phyloP scores from a whole-genome alignment of 2,113 vertebrate genomes.

The Telmatochromis sp. region DNA sequence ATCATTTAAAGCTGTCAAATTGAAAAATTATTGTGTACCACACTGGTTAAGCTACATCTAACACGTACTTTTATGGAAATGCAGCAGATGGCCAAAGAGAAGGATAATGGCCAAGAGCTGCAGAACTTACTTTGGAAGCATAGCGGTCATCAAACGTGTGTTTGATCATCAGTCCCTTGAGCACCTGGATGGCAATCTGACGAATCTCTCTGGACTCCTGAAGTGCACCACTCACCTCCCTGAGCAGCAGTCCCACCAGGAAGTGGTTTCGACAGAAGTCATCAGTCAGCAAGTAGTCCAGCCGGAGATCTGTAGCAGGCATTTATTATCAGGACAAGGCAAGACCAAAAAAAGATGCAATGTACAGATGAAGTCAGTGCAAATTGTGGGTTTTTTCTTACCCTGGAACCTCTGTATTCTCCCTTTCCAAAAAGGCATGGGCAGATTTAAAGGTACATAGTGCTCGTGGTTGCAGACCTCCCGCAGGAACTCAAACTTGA shows the following conservation, averaged over 20 bases:
- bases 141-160: conserved; percentile 95
- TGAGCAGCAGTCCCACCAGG: conserved; percentile 87
- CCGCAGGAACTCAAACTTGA: conserved; percentile 96
- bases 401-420: conserved; percentile 95
- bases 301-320: conserved; percentile 80
- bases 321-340: neutral
- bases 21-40: neutral
- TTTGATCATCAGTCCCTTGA: conserved; percentile 95
- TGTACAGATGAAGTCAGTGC: neutral
- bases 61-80: neutral
- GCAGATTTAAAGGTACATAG: conserved; percentile 93
- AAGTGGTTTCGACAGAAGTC: conserved; percentile 98
- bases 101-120: neutral
- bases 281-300: conserved; percentile 93
- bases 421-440: conserved; percentile 95
- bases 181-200: conserved; percentile 86
- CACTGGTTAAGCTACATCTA: neutral
- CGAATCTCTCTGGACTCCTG: conserved; percentile 88
- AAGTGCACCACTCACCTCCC: conserved; percentile 88
- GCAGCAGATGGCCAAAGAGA: neutral
- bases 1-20: neutral
- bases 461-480: conserved; percentile 95
- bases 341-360: neutral
- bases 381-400: conserved; percentile 50
- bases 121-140: conserved; percentile 73